Percentiles rank a stretch among this genome's conserved stretches.
These are phyloP conservation scores for Megalurothrips usitatus DNA, from an alignment of 2,888 invertebrate species.

Conservation along the genomic window DNA sequence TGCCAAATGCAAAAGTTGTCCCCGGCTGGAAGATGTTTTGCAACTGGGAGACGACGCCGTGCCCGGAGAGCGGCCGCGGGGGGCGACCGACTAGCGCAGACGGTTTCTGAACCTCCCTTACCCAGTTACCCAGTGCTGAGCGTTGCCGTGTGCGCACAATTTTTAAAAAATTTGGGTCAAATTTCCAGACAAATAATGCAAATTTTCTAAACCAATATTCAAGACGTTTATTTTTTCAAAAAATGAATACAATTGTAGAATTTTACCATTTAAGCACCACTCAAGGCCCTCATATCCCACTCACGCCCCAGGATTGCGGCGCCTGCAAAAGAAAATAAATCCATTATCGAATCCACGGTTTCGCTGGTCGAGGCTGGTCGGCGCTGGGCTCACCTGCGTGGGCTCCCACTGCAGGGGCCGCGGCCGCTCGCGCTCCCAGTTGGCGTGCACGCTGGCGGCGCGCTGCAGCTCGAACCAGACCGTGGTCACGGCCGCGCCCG, in stretches of 20 bases:
- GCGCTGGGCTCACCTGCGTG: not conserved
- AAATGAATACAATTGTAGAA: no score
- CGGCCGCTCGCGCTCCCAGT: not conserved
- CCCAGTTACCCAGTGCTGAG: no score
- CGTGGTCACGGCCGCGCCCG: not conserved
- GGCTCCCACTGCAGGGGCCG: conserved; percentile 1
- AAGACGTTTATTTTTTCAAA: no score
- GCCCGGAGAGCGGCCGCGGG: not conserved
- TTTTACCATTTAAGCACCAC: no score
- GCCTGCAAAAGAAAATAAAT: no score
- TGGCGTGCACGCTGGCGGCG: conserved; percentile 9
- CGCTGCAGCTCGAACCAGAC: conserved; percentile 16
- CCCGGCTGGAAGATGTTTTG: conserved; percentile 11
- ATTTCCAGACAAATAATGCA: no score
- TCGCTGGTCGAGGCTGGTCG: no score
- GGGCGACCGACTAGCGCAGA: not conserved
- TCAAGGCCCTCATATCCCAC: not conserved
- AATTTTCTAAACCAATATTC: no score
- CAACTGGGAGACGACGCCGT: not conserved
- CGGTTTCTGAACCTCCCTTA: no score
- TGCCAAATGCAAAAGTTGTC: conserved; percentile 25
- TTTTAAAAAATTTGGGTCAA: no score
- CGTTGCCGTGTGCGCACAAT: no score
- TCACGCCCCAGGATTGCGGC: not conserved
- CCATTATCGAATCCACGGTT: no score